Evolutionary conservation across 1,140 invertebrate genomes (phyloP).

Genomic region (Drosophila seguyi): DNA sequence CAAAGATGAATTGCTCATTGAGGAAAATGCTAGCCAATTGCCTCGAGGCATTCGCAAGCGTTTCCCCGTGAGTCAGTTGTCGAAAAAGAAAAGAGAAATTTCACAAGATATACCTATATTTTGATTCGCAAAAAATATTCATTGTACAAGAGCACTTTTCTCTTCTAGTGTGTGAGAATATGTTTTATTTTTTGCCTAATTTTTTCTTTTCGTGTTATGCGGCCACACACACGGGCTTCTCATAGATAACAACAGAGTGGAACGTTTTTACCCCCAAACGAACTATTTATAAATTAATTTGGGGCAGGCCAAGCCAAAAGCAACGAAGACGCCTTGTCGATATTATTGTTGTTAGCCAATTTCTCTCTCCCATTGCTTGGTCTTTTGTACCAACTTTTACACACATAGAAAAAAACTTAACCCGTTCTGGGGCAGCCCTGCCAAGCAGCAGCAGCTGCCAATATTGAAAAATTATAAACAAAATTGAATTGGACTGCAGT

Average conservation of each 20-base stretch:
- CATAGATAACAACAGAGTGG: slow-evolving; percentile 67
- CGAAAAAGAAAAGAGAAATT: slow-evolving; percentile 14
- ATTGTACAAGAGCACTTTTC: slow-evolving; percentile 4
- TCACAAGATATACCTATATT: slow-evolving; percentile 8
- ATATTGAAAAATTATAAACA: slow-evolving; percentile 78
- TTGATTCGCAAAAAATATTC: slow-evolving; percentile 35
- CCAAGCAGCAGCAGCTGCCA: slow-evolving; percentile 48
- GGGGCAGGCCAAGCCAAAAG: slow-evolving; percentile 66
- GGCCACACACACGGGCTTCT: slow-evolving; percentile 36
- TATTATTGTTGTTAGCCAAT: slow-evolving; percentile 39
- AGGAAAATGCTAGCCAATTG: slow-evolving; percentile 56
- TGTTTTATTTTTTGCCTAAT: slow-evolving; percentile 13
- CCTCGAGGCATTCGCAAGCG: slow-evolving; percentile 37
- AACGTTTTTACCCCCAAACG: slow-evolving; percentile 49
- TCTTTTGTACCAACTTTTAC: background rate
- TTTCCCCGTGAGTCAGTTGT: slow-evolving; percentile 69
- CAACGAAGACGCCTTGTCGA: slow-evolving; percentile 64
- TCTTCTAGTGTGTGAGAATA: slow-evolving; percentile 3
- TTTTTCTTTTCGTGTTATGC: slow-evolving; percentile 48
- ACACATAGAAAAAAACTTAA: background rate
- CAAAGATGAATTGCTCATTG: slow-evolving; percentile 65
- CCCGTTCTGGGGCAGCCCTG: slow-evolving; percentile 31
- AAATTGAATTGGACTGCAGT: slow-evolving; percentile 65
- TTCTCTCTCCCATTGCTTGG: slow-evolving; percentile 13
- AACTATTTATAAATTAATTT: slow-evolving; percentile 80